Base-by-base conservation (phyloP, 2,113 vertebrate species). In the Oxyruncus cristatus region DNA sequence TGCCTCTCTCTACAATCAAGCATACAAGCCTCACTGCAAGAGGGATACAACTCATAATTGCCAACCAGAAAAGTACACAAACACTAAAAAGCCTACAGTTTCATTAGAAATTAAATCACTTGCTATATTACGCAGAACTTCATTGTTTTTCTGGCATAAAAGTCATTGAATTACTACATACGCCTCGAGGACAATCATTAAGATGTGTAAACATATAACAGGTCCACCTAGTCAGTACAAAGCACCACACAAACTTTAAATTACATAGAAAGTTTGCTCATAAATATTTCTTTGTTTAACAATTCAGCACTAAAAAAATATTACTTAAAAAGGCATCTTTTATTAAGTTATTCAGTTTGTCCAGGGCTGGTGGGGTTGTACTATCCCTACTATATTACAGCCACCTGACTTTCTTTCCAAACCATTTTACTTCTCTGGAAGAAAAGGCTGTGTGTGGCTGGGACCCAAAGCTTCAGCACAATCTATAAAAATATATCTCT, bases 281-380 rank as follows among this genome's bases (percentile, higher is more conserved):
- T 95, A 97, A 96, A 95, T 97, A 97, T 85, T 97, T 96, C 71
- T 97, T 93, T 81, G 83, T 96, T 97, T 95, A 95, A 96, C 92
- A 97, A 90, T 96, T 97, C 89, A 96, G 92, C 96, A 96, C 97
- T 97, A 97, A 96, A 97, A 97, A 97, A 97, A 97, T 97, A 97
- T 96, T 73, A 97, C 93, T 95, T 96, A 58, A 93, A 97, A 97
- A 97, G 97, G 97, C 96, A 97, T 97, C 95, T 97, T 97, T 97
- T 95, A 93, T 95, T 63, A 95, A 97, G 95, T 97, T 96, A 95
- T 63, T 95, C 89, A 89, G 82, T 91, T 96, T 85, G 86, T 92
- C 96, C 77, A 83, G 96, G 96, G 97, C 97, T 97, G 94, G 94
- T 97, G 96, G 97, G 93, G 86, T 95, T 96, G 74, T 95, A 89